Evolutionary conservation across 2,797 vertebrate genomes (phyloP).

Genomic region (Semotilus atromaculatus): DNA sequence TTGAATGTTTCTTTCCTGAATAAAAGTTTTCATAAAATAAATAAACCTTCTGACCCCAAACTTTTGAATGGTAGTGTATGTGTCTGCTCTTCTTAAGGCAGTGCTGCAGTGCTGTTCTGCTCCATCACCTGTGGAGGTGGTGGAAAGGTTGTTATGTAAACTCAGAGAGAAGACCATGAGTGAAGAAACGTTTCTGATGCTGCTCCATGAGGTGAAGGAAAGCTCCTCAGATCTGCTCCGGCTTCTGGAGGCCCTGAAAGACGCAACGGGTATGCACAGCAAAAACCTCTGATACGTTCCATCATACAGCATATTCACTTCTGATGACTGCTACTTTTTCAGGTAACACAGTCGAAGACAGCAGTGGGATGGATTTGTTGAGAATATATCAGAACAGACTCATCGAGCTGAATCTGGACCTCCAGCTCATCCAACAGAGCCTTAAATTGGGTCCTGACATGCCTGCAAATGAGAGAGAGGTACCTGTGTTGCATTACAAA

Average conservation of each 20-base stretch:
- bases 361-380: conserved; percentile 69
- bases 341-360: conserved; percentile 61
- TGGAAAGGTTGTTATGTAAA: conserved; percentile 74
- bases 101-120: conserved; percentile 81
- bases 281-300: neutral
- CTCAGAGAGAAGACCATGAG: conserved; percentile 76
- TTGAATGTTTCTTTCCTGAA: neutral
- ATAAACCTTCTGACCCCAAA: neutral
- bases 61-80: neutral
- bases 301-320: neutral
- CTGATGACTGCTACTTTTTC: neutral
- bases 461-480: conserved; percentile 72
- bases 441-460: conserved; percentile 67
- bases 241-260: conserved; percentile 6
- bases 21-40: neutral
- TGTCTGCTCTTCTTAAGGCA: conserved; percentile 69
- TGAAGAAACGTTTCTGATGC: conserved; percentile 73
- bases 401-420: conserved; percentile 67
- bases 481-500: conserved; percentile 48
- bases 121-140: conserved; percentile 65
- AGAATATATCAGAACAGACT: conserved; percentile 71
- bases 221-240: conserved; percentile 58
- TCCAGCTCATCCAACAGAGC: conserved; percentile 60
- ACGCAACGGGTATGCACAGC: conserved; percentile 53
- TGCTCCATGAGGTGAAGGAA: conserved; percentile 75